phyloP scores from a whole-genome alignment of 2,113 vertebrate genomes.

The Machaerirhynchus nigripectus region DNA sequence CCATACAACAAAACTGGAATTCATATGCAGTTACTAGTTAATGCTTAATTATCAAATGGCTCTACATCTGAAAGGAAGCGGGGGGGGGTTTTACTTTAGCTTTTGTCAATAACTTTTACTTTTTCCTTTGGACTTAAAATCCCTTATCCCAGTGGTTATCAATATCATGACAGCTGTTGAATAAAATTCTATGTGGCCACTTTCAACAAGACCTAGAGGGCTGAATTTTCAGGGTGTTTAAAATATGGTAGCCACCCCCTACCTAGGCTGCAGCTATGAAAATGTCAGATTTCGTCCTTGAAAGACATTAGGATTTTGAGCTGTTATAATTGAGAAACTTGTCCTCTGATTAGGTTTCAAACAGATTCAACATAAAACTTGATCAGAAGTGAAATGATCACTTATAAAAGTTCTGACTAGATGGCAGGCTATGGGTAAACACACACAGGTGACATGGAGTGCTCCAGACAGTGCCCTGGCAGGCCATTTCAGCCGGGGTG shows the following conservation, averaged over 20 bases:
- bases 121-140: not conserved
- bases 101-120: not conserved
- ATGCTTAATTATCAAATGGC: not conserved
- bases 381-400: not conserved
- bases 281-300: not conserved
- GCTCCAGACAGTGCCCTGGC: not conserved
- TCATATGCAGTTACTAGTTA: not conserved
- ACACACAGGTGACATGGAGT: not conserved
- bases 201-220: not conserved
- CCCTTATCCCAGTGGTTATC: not conserved
- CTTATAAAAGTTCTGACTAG: not conserved
- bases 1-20: not conserved
- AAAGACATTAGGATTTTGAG: not conserved
- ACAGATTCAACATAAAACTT: not conserved
- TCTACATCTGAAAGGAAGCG: not conserved
- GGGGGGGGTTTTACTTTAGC: not conserved
- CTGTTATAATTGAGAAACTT: not conserved
- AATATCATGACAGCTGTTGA: not conserved
- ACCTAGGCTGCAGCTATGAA: not conserved
- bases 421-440: not conserved
- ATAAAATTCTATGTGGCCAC: not conserved
- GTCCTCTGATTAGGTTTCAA: not conserved
- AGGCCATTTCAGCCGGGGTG: not conserved
- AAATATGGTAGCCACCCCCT: not conserved
- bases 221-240: not conserved